Evolutionary conservation across 2,888 invertebrate species (phyloP), one percentile per base, ranked within the genome.

Genomic region (Cephalotes varians): DNA sequence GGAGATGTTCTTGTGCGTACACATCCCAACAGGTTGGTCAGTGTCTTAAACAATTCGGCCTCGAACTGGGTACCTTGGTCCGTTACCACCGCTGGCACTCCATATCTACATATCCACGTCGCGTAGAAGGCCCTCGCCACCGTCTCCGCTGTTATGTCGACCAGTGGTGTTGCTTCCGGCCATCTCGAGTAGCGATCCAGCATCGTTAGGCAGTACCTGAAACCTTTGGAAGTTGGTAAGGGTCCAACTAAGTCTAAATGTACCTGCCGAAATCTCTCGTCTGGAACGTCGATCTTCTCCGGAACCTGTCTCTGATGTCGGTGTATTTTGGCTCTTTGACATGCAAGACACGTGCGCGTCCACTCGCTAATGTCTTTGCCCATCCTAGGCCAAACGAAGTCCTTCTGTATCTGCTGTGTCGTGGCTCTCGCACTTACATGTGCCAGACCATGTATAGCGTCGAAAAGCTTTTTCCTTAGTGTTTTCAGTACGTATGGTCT

Each of bases 21-120:
- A n/a, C 31, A 18, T 2, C 60, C 34, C 2, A n/a, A 1, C 2
- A 60, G 9, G 7, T 51, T 51, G n/a, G n/a, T n/a, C n/a, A n/a
- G 21, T 3, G 21, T 10, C 7, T 34, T 34, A 4, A 60, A 60
- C 2, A 60, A 12, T n/a, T 60, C 37, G 0, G 34, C 60, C 7
- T 60, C 60, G 2, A 60, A 60, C 2, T 60, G 60, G 5, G 25
- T 25, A 3, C 60, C 60, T 10, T 60, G 37, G 1, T 60, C 37
- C 0, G 60, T 60, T 12, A 60, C 9, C 7, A 34, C n/a, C 0
- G 34, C n/a, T 3, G 95, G 95, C 12, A 92, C 88, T 1, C 95
- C 95, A 79, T 93, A 95, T 12, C 94, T 86, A 0, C 94, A 73
- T 1, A 95, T 92, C 95, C 95, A 95, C 0, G 86, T 85, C 0